These are phyloP conservation scores for Elysia crispata DNA, from an alignment of 2,888 invertebrate species.

Conservation along the genomic window DNA sequence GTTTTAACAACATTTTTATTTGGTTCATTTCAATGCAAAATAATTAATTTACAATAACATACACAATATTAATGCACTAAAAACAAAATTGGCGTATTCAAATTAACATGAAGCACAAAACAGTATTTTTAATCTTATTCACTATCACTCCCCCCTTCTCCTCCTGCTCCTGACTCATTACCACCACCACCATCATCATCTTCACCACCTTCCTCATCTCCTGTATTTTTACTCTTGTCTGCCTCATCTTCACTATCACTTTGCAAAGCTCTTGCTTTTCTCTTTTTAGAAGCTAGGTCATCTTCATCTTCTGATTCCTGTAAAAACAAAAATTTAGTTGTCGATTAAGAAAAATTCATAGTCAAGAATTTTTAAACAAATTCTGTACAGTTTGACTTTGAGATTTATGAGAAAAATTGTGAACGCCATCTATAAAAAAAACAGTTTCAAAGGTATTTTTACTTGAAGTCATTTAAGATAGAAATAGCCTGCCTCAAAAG, in stretches of 20 bases:
- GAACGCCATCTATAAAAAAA: background rate
- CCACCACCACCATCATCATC: background rate
- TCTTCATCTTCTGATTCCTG: constrained; percentile 43
- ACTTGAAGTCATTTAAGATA: too few relatives aligned
- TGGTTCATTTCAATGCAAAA: too few relatives aligned
- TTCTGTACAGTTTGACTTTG: background rate
- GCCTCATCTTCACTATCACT: constrained; percentile 47
- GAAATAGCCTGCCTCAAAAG: too few relatives aligned
- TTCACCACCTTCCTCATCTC: background rate
- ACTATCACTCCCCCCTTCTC: constrained; percentile 2
- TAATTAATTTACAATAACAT: too few relatives aligned
- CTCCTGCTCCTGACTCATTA: background rate
- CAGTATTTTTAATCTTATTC: background rate
- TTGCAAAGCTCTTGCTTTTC: constrained; percentile 42
- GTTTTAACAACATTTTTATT: too few relatives aligned
- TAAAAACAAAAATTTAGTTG: background rate
- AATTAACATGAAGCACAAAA: background rate
- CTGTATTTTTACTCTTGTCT: background rate
- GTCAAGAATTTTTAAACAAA: background rate
- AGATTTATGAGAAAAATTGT: background rate
- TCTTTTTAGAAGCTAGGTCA: constrained; percentile 31
- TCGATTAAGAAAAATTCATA: background rate
- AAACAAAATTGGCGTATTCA: too few relatives aligned
- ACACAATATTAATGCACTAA: too few relatives aligned
- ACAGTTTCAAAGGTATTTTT: too few relatives aligned